Base-by-base conservation (phyloP, 1,140 invertebrate species). In the Cephus cinctus region DNA sequence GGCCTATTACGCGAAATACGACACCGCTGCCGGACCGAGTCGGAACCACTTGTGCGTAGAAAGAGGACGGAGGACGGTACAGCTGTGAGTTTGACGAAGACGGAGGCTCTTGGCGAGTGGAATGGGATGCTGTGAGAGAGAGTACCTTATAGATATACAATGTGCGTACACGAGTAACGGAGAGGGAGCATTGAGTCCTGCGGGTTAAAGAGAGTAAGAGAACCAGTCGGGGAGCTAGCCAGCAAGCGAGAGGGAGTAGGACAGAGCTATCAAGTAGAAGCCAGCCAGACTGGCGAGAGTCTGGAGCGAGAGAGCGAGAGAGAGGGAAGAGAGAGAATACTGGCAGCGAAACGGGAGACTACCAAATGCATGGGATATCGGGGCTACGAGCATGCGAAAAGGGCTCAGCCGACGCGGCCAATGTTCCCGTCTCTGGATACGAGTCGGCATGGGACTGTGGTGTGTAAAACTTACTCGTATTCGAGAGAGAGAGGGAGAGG, bases 301-400 rank as follows among this genome's bases (percentile, higher is more conserved):
- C n/a, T n/a, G n/a, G 49, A 52, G 48, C 48, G 54, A 50, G 53
- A 49, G 38, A 50, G 47, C 50, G 31, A 38, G n/a, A 22, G n/a
- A 20, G 41, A 25, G 47, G 23, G n/a, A 40, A 43, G 36, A 34
- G 34, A 22, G 16, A 43, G 41, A 11, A 9, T 12, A 30, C n/a
- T 43, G 43, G 16, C n/a, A 31, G 14, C 19, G 32, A 25, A 15
- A 16, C 16, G 18, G 15, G 15, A 45, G 30, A 11, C 19, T 9
- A 15, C 49, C 44, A 54, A 27, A 27, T 49, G 57, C 41, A 25
- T 19, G 25, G 6, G 25, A 27, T 20, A 41, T 14, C 21, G 9
- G 11, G 35, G 35, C n/a, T 11, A 38, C 16, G 11, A 38, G 35
- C 18, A 12, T 12, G 11, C 14, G 39, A 22, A 20, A 14, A 20